Evolutionary conservation across 1,140 invertebrate species (phyloP).

Genomic region (Pseudomyrmex dendroicus): DNA sequence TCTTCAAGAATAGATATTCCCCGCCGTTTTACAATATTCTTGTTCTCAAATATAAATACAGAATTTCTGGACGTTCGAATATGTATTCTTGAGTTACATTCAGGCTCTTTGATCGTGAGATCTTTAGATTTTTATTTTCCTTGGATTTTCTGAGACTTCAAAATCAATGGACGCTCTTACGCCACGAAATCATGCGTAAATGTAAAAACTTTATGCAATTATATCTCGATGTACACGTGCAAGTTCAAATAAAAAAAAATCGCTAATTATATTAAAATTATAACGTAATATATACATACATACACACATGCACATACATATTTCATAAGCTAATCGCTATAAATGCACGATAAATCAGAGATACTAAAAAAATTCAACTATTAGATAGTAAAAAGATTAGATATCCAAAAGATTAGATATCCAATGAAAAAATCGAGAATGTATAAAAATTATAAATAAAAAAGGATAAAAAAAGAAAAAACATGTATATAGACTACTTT

Average conservation of each 20-base stretch:
- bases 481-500: too few relatives aligned
- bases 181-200: background rate
- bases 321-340: slow-evolving; percentile 11
- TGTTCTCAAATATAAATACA: background rate
- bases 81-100: background rate
- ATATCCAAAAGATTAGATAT: background rate
- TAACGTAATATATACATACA: slow-evolving; percentile 1
- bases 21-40: background rate
- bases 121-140: slow-evolving; percentile 22
- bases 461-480: too few relatives aligned
- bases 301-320: slow-evolving; percentile 2
- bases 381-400: background rate
- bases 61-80: background rate
- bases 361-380: background rate
- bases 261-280: background rate
- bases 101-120: background rate
- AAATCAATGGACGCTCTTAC: background rate
- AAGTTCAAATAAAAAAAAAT: slow-evolving; percentile 3
- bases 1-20: slow-evolving; percentile 24
- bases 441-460: background rate
- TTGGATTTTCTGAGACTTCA: slow-evolving; percentile 12
- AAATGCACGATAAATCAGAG: slow-evolving; percentile 5
- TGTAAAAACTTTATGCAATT: background rate
- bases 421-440: background rate
- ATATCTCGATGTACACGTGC: background rate